Conservation (phyloP, 2,888 invertebrate genomes). For the Folsomia manolachei region DNA sequence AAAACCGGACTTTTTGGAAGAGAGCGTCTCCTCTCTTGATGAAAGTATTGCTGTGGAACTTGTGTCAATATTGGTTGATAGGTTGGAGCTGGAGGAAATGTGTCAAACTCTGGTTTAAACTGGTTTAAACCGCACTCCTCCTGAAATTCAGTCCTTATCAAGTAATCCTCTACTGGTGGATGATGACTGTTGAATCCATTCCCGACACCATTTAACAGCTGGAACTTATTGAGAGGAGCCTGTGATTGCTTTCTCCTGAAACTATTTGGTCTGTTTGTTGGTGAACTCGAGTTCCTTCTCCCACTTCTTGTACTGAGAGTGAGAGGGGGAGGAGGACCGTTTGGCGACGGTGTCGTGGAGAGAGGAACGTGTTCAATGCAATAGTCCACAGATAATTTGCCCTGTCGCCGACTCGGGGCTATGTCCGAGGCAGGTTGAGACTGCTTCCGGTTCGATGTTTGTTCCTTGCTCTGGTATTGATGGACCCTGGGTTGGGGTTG, state of each 20-base stretch:
- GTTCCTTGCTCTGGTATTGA: too few species aligned
- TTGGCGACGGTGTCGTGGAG: neutral
- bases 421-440: neutral
- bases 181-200: too few species aligned
- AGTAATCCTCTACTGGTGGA: neutral
- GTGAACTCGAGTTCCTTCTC: neutral
- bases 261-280: neutral
- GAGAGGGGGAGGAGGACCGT: neutral
- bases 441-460: too few species aligned
- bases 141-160: neutral
- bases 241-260: neutral
- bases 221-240: neutral
- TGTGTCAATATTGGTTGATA: neutral
- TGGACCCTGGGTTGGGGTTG: too few species aligned
- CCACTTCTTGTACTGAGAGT: neutral
- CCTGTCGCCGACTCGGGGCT: neutral
- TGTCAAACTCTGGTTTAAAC: neutral
- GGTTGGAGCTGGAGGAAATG: neutral
- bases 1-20: neutral
- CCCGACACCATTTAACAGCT: too few species aligned
- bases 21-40: neutral
- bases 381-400: neutral
- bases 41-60: neutral
- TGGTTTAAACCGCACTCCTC: too few species aligned
- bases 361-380: constrained; percentile 3